These are phyloP conservation scores for Ptychoptera albimana DNA, from an alignment of 2,888 invertebrate genomes.

Conservation along the genomic window DNA sequence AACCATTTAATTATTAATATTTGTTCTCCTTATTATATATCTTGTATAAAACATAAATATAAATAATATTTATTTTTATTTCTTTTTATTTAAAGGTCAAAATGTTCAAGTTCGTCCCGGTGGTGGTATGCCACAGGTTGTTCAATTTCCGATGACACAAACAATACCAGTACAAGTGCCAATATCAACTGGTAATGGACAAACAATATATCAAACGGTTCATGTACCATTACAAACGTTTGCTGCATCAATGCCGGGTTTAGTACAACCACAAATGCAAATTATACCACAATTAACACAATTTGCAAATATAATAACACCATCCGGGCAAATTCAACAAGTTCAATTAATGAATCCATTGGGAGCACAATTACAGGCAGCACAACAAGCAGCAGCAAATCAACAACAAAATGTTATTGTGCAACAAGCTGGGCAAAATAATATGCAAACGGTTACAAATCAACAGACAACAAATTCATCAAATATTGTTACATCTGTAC, in stretches of 20 bases:
- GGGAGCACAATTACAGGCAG: slow-evolving; percentile 20
- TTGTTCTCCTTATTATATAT: neutral
- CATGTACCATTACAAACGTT: slow-evolving; percentile 82
- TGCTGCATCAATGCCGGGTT: slow-evolving; percentile 40
- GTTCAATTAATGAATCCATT: slow-evolving; percentile 55
- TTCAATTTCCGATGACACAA: slow-evolving; percentile 34
- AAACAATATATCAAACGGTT: slow-evolving; percentile 89
- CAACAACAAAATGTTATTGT: slow-evolving; percentile 14
- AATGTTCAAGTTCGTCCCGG: slow-evolving; percentile 51
- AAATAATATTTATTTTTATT: neutral
- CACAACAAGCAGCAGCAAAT: slow-evolving; percentile 11
- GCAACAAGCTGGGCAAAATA: slow-evolving; percentile 13
- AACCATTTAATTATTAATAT: neutral
- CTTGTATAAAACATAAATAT: neutral
- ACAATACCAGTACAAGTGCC: slow-evolving; percentile 86
- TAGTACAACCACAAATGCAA: slow-evolving; percentile 44
- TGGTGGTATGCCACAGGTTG: slow-evolving; percentile 21
- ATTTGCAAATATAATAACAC: slow-evolving; percentile 72
- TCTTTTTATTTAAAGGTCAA: slow-evolving; percentile 36
- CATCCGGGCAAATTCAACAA: slow-evolving; percentile 77
- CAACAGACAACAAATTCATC: slow-evolving; percentile 15
- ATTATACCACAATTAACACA: slow-evolving; percentile 73
- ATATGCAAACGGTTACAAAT: slow-evolving; percentile 13
- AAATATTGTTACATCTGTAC: slow-evolving; percentile 5
- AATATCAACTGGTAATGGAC: slow-evolving; percentile 70